Evolutionary conservation across 2,888 invertebrate genomes (phyloP).

Genomic region (Leucozona laternaria): DNA sequence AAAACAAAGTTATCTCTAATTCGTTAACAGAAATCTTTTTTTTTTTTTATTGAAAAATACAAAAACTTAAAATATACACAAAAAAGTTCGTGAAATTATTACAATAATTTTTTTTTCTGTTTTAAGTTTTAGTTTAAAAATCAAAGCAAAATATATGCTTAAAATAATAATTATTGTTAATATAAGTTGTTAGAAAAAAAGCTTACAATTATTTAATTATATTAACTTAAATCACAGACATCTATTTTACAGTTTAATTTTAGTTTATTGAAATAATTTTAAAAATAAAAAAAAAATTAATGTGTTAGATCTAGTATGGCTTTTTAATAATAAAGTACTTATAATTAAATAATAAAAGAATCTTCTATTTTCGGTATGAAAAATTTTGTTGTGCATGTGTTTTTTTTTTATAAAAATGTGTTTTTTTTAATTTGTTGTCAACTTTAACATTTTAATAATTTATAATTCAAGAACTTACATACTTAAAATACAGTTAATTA

Average conservation of each 20-base stretch:
- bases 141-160: not conserved
- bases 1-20: not conserved
- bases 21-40: slow-evolving; percentile 55
- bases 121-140: slow-evolving; percentile 7
- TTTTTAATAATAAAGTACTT: not conserved
- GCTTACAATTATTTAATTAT: slow-evolving; percentile 78
- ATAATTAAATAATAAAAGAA: too few species aligned
- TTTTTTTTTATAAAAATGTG: too few species aligned
- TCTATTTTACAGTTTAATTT: slow-evolving; percentile 76
- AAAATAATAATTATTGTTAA: slow-evolving; percentile 10
- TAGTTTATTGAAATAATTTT: not conserved
- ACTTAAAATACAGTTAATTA: too few species aligned
- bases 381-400: too few species aligned
- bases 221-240: slow-evolving; percentile 84
- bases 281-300: not conserved
- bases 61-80: slow-evolving; percentile 49
- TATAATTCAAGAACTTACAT: too few species aligned
- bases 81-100: slow-evolving; percentile 24
- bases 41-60: slow-evolving; percentile 65
- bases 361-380: too few species aligned
- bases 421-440: too few species aligned
- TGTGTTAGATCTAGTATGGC: slow-evolving; percentile 66
- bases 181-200: slow-evolving; percentile 47
- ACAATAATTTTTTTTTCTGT: not conserved
- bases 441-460: too few species aligned